Conservation (phyloP, 2,797 vertebrate genomes). For the Hirundo rustica region DNA sequence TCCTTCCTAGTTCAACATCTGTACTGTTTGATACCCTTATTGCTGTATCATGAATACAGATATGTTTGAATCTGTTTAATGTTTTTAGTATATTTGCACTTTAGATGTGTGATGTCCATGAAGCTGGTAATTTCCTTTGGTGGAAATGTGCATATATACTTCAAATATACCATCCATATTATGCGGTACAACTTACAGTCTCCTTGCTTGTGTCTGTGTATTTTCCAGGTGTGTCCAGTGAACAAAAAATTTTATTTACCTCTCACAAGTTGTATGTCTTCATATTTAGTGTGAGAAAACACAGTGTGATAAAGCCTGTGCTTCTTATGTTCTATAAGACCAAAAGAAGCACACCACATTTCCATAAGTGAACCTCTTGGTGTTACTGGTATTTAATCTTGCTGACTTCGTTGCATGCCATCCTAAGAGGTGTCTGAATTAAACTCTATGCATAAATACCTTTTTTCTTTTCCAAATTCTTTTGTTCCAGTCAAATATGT, state of each 20-base stretch:
- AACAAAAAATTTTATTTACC: neutral
- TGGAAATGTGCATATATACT: neutral
- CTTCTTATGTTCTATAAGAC: neutral
- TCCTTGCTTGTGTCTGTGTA: neutral
- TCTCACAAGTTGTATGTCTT: neutral
- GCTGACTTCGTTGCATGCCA: neutral
- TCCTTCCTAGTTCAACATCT: neutral
- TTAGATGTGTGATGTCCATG: accelerated
- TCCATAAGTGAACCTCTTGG: neutral
- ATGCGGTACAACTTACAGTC: neutral
- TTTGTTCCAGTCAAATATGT: neutral
- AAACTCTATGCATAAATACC: neutral
- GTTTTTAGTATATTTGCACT: neutral
- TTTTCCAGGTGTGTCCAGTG: neutral
- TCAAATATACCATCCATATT: accelerated
- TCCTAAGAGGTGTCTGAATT: neutral
- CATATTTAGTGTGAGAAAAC: neutral
- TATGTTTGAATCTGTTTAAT: neutral
- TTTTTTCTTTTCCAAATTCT: neutral
- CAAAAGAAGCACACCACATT: neutral
- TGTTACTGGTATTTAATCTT: neutral
- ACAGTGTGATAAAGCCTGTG: neutral
- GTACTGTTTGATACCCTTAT: neutral
- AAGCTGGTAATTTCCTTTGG: neutral
- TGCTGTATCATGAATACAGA: neutral